Evolutionary conservation across 2,888 invertebrate genomes (phyloP).

Genomic region (Poecilus cupreus): DNA sequence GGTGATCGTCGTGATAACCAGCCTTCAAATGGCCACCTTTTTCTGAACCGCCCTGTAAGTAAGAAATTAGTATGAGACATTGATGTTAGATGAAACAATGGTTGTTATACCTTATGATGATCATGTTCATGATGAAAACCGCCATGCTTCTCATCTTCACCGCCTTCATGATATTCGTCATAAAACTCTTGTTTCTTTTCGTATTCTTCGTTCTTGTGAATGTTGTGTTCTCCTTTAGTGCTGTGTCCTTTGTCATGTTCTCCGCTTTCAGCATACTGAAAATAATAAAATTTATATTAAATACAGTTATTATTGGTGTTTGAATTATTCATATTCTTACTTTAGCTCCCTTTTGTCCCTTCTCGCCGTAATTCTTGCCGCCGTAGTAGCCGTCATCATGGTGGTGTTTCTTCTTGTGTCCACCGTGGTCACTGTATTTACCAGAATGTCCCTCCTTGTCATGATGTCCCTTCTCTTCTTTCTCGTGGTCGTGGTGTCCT

Average conservation of each 20-base stretch:
- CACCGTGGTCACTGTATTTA: slow-evolving; percentile 73
- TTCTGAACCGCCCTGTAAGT: slow-evolving; percentile 76
- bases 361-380: slow-evolving; percentile 74
- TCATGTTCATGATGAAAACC: slow-evolving; percentile 76
- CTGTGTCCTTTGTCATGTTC: slow-evolving; percentile 84
- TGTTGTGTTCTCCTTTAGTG: slow-evolving; percentile 84
- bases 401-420: slow-evolving; percentile 74
- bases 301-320: not conserved
- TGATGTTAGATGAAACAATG: not conserved
- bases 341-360: slow-evolving; percentile 73
- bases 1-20: slow-evolving; percentile 73
- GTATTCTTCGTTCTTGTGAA: slow-evolving; percentile 85
- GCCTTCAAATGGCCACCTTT: slow-evolving; percentile 76
- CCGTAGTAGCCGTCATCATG: slow-evolving; percentile 73
- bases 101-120: slow-evolving; percentile 69
- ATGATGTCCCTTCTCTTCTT: slow-evolving; percentile 70
- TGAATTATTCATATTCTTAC: slow-evolving; percentile 64
- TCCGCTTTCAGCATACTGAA: slow-evolving; percentile 78
- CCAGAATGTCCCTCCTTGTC: slow-evolving; percentile 74
- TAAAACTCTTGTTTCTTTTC: slow-evolving; percentile 86
- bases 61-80: slow-evolving; percentile 26
- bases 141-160: slow-evolving; percentile 80
- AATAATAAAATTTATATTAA: not conserved
- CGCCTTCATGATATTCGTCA: slow-evolving; percentile 83
- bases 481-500: slow-evolving; percentile 69